Conservation (phyloP, 2,113 vertebrate species). For the Thunnus maccoyii region DNA sequence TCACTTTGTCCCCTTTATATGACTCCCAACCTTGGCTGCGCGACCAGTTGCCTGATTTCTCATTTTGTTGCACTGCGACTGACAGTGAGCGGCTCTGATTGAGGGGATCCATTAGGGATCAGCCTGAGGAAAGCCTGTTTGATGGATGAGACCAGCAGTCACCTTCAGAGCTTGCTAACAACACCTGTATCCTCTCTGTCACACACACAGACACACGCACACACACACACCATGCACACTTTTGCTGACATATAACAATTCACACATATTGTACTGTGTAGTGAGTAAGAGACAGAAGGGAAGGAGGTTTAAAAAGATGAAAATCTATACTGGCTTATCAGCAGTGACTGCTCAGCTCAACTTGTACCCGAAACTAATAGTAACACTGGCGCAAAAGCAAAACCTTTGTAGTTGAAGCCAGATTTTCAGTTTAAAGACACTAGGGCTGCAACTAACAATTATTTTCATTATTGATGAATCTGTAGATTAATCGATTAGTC, state of each 20-base stretch:
- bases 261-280: slow-evolving; percentile 74
- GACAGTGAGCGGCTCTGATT: slow-evolving; percentile 90
- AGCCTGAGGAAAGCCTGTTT: slow-evolving; percentile 96
- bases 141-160: slow-evolving; percentile 98
- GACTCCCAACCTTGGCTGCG: slow-evolving; percentile 83
- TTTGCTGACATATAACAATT: slow-evolving; percentile 92
- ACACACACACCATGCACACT: slow-evolving; percentile 90
- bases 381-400: not conserved
- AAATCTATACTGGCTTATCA: slow-evolving; percentile 54
- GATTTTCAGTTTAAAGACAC: not conserved
- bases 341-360: slow-evolving; percentile 24
- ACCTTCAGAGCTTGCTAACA: slow-evolving; percentile 96
- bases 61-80: slow-evolving; percentile 83
- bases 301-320: slow-evolving; percentile 38
- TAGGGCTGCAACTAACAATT: no score
- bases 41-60: slow-evolving; percentile 84
- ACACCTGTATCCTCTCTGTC: slow-evolving; percentile 98
- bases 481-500: no score
- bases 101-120: slow-evolving; percentile 98
- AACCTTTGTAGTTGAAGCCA: not conserved
- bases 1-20: slow-evolving; percentile 86
- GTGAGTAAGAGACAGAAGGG: slow-evolving; percentile 35
- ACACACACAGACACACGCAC: slow-evolving; percentile 74
- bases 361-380: slow-evolving; percentile 33
- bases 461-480: no score